Evolutionary conservation across 2,888 invertebrate genomes (phyloP).

Genomic region (Lordiphosa andalusiaca): DNA sequence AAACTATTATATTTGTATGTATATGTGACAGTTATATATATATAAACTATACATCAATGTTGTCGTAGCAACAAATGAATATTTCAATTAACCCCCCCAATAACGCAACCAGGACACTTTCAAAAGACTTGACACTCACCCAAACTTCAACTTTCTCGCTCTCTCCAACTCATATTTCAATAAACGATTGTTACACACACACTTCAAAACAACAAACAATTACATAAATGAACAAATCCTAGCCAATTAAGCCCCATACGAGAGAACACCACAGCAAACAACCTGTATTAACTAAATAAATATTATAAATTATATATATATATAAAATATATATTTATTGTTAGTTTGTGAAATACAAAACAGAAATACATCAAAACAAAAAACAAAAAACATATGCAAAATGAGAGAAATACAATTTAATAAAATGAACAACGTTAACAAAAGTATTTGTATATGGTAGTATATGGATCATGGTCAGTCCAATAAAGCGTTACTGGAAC

Average conservation of each 20-base stretch:
- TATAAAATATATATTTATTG: conserved; percentile 59
- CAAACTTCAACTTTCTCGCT: conserved; percentile 23
- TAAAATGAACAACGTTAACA: conserved; percentile 62
- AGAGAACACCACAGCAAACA: conserved; percentile 35
- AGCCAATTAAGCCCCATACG: conserved; percentile 45
- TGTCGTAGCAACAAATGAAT: conserved; percentile 8
- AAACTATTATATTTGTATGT: conserved; percentile 49
- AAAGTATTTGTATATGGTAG: conserved; percentile 3
- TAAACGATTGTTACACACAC: conserved; percentile 42
- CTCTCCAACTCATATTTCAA: conserved; percentile 44
- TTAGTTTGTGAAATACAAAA: conserved; percentile 59
- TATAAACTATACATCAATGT: conserved; percentile 14
- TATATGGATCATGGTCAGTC: background rate
- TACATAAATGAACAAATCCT: conserved; percentile 14
- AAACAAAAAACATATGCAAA: conserved; percentile 43
- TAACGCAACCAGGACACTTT: conserved; percentile 28
- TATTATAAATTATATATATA: conserved; percentile 39
- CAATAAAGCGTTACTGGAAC: no score
- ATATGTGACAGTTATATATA: conserved; percentile 61
- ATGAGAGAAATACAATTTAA: conserved; percentile 48
- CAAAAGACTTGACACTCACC: conserved; percentile 52
- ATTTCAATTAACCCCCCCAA: conserved; percentile 23
- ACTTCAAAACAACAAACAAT: conserved; percentile 39
- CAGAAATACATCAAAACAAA: conserved; percentile 19
- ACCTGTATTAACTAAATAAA: conserved; percentile 34